These are phyloP conservation scores for Emydocephalus ijimae DNA, from an alignment of 2,113 vertebrate genomes.

Conservation along the genomic window DNA sequence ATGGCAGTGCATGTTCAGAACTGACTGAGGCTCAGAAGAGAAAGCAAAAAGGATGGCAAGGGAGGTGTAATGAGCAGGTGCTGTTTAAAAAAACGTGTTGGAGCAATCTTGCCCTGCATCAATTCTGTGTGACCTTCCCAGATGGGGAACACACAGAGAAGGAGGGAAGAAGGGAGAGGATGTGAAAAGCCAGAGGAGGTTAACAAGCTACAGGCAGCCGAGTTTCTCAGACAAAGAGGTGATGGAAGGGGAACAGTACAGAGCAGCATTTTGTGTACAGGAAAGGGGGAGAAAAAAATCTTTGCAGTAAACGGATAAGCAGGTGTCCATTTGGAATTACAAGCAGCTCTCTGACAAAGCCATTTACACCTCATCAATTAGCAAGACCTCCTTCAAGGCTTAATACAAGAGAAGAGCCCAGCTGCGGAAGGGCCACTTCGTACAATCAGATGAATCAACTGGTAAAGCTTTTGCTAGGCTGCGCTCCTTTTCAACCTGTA, in stretches of 20 bases:
- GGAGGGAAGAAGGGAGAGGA: not conserved
- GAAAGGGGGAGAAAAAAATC: not conserved
- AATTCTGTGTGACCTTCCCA: constrained; percentile 11
- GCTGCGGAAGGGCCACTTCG: not conserved
- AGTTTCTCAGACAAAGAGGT: constrained; percentile 16
- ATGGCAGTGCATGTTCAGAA: constrained; percentile 6
- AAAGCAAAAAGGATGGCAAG: not conserved
- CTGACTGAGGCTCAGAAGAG: not conserved
- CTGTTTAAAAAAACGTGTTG: constrained; percentile 3
- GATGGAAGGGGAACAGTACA: not conserved
- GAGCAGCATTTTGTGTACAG: not conserved
- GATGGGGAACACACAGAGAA: not conserved
- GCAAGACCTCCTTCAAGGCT: not conserved
- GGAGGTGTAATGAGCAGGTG: constrained; percentile 26
- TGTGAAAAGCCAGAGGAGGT: constrained; percentile 10
- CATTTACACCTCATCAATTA: constrained; percentile 24
- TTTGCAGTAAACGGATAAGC: constrained; percentile 15
- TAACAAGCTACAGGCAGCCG: constrained; percentile 26
- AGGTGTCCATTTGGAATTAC: constrained; percentile 39
- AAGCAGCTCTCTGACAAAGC: constrained; percentile 23
- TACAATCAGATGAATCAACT: not conserved
- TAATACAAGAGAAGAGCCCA: constrained; percentile 22
- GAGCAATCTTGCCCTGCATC: constrained; percentile 17
- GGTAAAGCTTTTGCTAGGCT: not conserved
- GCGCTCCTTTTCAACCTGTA: not conserved